Evolutionary conservation across 1,140 invertebrate genomes (phyloP), one percentile per base, ranked within the genome.

Genomic region (Heliconius hermathena): DNA sequence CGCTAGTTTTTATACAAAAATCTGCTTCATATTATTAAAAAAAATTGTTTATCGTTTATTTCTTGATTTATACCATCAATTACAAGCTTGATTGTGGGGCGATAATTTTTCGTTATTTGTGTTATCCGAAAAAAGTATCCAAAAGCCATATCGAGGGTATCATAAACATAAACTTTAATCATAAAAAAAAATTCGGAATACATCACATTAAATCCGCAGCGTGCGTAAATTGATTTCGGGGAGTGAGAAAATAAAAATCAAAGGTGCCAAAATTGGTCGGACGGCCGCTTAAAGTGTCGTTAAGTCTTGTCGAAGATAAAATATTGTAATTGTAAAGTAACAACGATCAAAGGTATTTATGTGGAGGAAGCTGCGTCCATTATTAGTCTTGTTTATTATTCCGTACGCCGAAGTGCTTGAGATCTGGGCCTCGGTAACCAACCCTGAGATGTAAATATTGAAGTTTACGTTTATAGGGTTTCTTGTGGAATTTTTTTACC

Each of bases 251-350:
- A 92, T 93, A 92, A 91, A 88, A 90, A 89, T 88, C 85, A 87
- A 76, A 89, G 88, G 89, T 83, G 89, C 86, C 90, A 92, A 94
- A 94, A 94, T 93, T 92, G 92, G 81, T 83, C 75, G 87, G 78
- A 84, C 81, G 79, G 86, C 86, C 88, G 89, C 91, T 93, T 92
- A 93, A 93, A 93, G 90, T 88, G 88, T 94, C 92, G 91, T 92
- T 94, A 92, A 89, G 84, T 81, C 84, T 88, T 89, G 87, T 93
- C 84, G 73, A 85, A 84, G 87, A 78, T 85, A 87, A 92, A 91
- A 93, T 92, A 92, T 92, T 92, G 90, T 90, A 89, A 91, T 92
- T 83, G 84, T 81, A 80, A 74, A 66, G 79, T 81, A 76, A 76
- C 78, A 78, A 79, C 83, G 78, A 87, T 81, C 85, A 79, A 41